These are phyloP conservation scores for Gnathonemus echidnorhynchus DNA, from an alignment of 2,113 vertebrate species.

Conservation along the genomic window DNA sequence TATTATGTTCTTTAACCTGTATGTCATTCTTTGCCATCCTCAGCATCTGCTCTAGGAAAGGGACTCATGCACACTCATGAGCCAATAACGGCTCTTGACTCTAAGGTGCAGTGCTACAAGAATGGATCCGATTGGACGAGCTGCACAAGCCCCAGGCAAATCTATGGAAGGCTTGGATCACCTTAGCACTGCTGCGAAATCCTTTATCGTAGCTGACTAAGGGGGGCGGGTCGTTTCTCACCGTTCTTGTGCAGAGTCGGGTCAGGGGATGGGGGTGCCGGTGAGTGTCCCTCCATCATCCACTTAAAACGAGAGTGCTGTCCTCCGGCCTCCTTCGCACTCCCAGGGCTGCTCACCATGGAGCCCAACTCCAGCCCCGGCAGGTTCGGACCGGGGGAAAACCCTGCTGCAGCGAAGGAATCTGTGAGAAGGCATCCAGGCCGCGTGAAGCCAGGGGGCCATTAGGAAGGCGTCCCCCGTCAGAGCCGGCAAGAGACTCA, in stretches of 20 bases:
- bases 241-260: slow-evolving; percentile 91
- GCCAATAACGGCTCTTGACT: background rate
- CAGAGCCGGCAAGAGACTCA: slow-evolving; percentile 40
- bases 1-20: background rate
- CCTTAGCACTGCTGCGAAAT: background rate
- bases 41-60: background rate
- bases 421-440: background rate
- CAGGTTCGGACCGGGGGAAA: slow-evolving; percentile 69
- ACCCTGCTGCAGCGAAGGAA: slow-evolving; percentile 58
- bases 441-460: background rate
- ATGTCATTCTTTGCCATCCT: background rate
- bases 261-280: slow-evolving; percentile 83
- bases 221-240: slow-evolving; percentile 42
- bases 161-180: background rate
- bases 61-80: background rate
- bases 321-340: slow-evolving; percentile 73
- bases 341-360: slow-evolving; percentile 64
- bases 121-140: background rate
- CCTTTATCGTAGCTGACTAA: background rate
- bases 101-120: background rate
- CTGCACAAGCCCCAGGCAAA: background rate
- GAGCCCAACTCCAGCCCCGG: slow-evolving; percentile 76
- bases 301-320: slow-evolving; percentile 95
- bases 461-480: no score
- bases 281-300: slow-evolving; percentile 93